Evolutionary conservation across 2,888 invertebrate genomes (phyloP), one percentile per base, ranked within the genome.

Genomic region (Phortica okadai): DNA sequence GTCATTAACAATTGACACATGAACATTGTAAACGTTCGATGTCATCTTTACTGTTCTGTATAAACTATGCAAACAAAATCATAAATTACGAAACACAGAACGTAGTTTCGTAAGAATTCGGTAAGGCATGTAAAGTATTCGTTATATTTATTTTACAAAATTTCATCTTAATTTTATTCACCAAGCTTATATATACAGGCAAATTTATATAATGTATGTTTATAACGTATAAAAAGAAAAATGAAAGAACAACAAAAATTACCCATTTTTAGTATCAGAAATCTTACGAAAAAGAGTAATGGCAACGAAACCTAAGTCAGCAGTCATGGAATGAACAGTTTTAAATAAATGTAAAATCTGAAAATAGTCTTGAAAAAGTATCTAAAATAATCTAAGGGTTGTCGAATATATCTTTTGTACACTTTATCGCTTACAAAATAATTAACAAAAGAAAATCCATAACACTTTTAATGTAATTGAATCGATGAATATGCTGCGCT

Each of bases 381-480:
- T 11, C 50, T 50, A 50, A 50, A 50, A 50, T 5, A 50, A 50
- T 2, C 50, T 11, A 50, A 50, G 10, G 14, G 2, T 50, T 50
- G 14, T 14, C 8, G 50, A 50, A 50, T 14, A 50, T 25, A 25
- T 16, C 33, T 62, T 25, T 62, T 62, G 74, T 58, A 58, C 75
- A 56, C 56, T 72, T 72, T 72, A 21, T 56, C 45, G 76, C 85
- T 85, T 85, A 85, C 78, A 87, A 80, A 85, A 78, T 88, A 85
- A 85, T 88, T 88, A 85, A 85, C 85, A 88, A 87, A 82, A 82
- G 81, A 80, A 14, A 21, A 59, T 78, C 74, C 50, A 72, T 76
- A 77, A 77, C 74, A 75, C 56, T 54, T 10, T 58, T 50, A 58
- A 54, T 56, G 54, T 25, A 62, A 62, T 76, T 7, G 16, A 62